Evolutionary conservation across 2,888 invertebrate species (phyloP), one percentile per base, ranked within the genome.

Genomic region (Koerneria pararmatus): DNA sequence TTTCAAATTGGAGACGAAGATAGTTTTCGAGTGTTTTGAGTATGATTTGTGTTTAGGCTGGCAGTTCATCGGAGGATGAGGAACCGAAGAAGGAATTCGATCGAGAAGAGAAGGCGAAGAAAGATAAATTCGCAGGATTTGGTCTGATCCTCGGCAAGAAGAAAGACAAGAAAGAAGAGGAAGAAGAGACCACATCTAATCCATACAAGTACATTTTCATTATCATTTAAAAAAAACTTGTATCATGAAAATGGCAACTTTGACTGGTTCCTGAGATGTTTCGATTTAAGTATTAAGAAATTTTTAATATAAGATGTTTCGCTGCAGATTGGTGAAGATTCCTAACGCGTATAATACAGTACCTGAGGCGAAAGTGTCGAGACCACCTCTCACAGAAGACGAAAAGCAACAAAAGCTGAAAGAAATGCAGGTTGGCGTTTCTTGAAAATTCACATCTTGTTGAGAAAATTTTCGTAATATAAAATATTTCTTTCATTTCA

Each of bases 321-420:
- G 54, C 4, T 64, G 56, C 46, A 49, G 51, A 27, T 19, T 64
- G 41, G 41, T 46, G 46, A 24, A 51, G 32, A 35, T 64, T 4
- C 46, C 64, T 19, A 41, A 53, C 19, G 34, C 24, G 41, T n/a
- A n/a, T n/a, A n/a, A n/a, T n/a, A 27, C 37, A 1, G 35, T 53
- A 11, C 53, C 51, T 51, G 62, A 65, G 58, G 46, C 56, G 41
- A 48, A 31, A n/a, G 49, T 54, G 57, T 57, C 57, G 27, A 35
- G 37, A 32, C 27, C 15, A 35, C 64, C 64, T 48, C 49, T 66
- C 61, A 66, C 61, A 15, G 71, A 67, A 4, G 74, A 60, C 35
- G 77, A 78, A 58, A 74, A 71, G 46, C 77, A 70, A 24, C 68
- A 67, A 22, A 70, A 68, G 34, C 68, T 77, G 22, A 68, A 66